These are phyloP conservation scores for Cavia porcellus DNA, from an alignment of 2,113 vertebrate species.

Conservation along the genomic window DNA sequence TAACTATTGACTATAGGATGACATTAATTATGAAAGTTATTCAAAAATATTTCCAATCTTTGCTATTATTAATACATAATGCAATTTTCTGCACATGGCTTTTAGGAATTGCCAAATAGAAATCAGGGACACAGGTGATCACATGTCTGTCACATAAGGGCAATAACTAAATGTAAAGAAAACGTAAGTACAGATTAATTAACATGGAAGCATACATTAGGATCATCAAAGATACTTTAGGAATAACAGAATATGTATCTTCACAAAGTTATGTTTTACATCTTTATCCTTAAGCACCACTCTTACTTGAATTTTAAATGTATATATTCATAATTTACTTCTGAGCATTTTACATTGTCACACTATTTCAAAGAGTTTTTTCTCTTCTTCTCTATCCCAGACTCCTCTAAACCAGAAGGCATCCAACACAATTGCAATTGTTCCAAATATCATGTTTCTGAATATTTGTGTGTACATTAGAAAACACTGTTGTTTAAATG, in stretches of 20 bases:
- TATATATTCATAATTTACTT: neutral
- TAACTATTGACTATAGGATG: neutral
- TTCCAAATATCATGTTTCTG: neutral
- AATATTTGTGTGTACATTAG: neutral
- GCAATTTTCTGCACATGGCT: neutral
- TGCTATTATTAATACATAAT: neutral
- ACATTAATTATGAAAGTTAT: neutral
- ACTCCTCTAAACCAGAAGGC: neutral
- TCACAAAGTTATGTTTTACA: neutral
- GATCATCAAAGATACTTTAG: neutral
- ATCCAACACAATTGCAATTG: neutral
- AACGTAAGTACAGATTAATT: neutral
- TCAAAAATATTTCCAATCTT: neutral
- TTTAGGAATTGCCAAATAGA: neutral
- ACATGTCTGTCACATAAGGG: neutral
- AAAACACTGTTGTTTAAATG: neutral
- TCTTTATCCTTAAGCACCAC: neutral
- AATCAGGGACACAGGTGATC: neutral
- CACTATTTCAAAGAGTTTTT: neutral
- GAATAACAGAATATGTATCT: neutral
- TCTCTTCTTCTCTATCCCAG: neutral
- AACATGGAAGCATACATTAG: neutral
- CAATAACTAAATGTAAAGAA: neutral
- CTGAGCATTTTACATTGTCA: neutral
- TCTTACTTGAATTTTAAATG: slow-evolving; percentile 19